Base-by-base conservation (phyloP, 2,888 invertebrate genomes). In the Oegoconia quadripuncta region DNA sequence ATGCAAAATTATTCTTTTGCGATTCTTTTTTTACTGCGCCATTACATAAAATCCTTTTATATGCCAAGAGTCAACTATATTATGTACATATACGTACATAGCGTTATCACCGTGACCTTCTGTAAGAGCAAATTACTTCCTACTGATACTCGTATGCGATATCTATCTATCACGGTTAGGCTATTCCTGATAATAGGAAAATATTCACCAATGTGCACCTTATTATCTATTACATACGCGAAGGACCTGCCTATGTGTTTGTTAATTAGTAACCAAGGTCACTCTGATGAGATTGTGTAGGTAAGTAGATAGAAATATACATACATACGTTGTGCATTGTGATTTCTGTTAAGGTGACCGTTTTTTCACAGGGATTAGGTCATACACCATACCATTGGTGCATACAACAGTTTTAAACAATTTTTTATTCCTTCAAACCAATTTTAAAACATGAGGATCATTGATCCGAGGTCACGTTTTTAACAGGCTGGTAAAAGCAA, bases 51-150 rank as follows among this genome's bases (percentile, higher is more conserved):
- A 52, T 54, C 48, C 41, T 47, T 37, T 41, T 50, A 53, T 44
- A 55, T 55, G 48, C 47, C 49, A 54, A 59, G 52, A 52, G 58
- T 55, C 51, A 55, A 58, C 53, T 41, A 51, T 33, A 35, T 44
- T 46, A 34, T 41, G 44, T 40, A 46, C 41, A n/a, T n/a, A n/a
- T n/a, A n/a, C 12, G 12, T 28, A 34, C 23, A 26, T 31, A 26
- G 59, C 59, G 73, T 80, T 84, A 86, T 81, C 82, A 71, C 62
- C 52, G 56, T 73, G 74, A 78, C 84, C 84, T 86, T 86, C 83
- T 75, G 59, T 57, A 57, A 65, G 74, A 73, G 74, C 70, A 78
- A 82, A 84, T 83, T 76, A 75, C 82, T 86, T 86, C 84, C 86
- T 81, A 59, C 61, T 78, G 65, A 70, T 78, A 73, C 52, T 62